Conservation (phyloP, 2,888 invertebrate genomes). For the Heliconius charithonia region DNA sequence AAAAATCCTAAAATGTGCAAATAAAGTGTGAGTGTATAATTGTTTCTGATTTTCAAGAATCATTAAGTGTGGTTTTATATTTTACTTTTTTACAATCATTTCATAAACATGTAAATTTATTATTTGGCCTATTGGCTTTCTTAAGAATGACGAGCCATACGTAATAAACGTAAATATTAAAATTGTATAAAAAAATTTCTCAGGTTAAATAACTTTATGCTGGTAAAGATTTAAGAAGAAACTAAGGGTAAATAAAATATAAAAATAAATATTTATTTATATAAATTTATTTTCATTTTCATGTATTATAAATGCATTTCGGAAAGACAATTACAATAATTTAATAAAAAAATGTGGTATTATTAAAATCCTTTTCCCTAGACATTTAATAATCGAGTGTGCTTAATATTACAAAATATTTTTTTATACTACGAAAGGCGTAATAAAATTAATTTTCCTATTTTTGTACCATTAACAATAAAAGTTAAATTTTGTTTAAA, state of each 20-base stretch:
- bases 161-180: not conserved
- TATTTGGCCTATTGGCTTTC: not conserved
- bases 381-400: not conserved
- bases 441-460: constrained; percentile 31
- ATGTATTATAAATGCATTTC: constrained; percentile 73
- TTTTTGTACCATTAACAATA: constrained; percentile 43
- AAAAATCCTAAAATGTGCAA: not conserved
- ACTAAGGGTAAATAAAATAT: constrained; percentile 31
- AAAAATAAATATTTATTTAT: constrained; percentile 36
- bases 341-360: constrained; percentile 54
- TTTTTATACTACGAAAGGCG: constrained; percentile 16
- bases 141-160: not conserved
- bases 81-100: not conserved
- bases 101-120: not conserved
- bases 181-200: not conserved
- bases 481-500: constrained; percentile 37
- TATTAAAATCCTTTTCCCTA: constrained; percentile 28
- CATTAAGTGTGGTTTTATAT: not conserved
- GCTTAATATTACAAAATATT: not conserved
- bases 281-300: constrained; percentile 55
- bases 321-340: constrained; percentile 67
- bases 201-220: too few species aligned
- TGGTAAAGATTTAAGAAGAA: not conserved
- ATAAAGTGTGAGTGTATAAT: not conserved
- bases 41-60: not conserved